phyloP scores from a whole-genome alignment of 2,113 vertebrate genomes.

The Onychostoma macrolepis region DNA sequence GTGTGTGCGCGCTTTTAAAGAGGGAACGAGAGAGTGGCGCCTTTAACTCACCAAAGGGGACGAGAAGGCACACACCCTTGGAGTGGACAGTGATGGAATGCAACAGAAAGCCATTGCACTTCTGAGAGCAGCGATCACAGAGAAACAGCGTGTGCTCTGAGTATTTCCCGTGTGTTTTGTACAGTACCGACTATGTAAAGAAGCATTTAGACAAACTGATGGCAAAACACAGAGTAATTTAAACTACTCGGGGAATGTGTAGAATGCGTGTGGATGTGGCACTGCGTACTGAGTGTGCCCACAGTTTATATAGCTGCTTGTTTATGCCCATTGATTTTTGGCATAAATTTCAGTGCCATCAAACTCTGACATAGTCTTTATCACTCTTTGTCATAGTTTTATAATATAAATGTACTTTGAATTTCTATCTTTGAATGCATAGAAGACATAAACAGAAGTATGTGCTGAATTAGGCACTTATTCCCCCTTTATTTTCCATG shows the following conservation, averaged over 20 bases:
- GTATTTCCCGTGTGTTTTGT: conserved; percentile 44
- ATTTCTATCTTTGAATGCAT: not conserved
- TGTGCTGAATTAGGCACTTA: conserved; percentile 26
- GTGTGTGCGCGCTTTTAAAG: not conserved
- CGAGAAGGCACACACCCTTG: conserved; percentile 49
- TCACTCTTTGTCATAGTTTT: not conserved
- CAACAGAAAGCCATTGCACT: conserved; percentile 35
- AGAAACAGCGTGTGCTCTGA: conserved; percentile 51
- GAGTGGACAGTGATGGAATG: conserved; percentile 64
- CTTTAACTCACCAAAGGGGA: conserved; percentile 44
- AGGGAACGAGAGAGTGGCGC: conserved; percentile 7
- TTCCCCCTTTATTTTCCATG: not conserved
- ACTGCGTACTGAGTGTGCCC: conserved; percentile 53
- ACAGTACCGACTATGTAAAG: not conserved
- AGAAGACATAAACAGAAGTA: not conserved
- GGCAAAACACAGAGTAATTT: conserved; percentile 42
- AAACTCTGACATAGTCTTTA: not conserved
- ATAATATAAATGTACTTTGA: not conserved
- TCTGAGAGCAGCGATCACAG: conserved; percentile 44
- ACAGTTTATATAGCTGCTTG: conserved; percentile 19
- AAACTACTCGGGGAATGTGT: conserved; percentile 39
- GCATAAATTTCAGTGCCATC: not conserved
- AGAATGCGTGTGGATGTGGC: conserved; percentile 61
- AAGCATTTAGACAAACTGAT: conserved; percentile 32
- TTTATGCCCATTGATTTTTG: conserved; percentile 50